These are phyloP conservation scores for Agrypnus murinus DNA, from an alignment of 2,888 invertebrate species.

Conservation along the genomic window DNA sequence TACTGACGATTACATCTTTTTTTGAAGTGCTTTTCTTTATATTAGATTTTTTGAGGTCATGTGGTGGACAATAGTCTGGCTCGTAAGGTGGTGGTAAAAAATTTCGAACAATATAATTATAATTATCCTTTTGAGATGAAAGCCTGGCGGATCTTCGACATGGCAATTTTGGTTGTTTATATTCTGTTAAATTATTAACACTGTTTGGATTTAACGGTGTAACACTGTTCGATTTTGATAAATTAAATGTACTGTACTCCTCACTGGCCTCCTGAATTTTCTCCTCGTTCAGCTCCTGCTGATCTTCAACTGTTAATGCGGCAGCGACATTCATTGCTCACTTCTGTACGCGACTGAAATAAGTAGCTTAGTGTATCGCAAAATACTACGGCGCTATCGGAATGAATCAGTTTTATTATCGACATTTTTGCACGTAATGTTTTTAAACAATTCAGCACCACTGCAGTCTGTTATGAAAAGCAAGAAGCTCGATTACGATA, in stretches of 20 bases:
- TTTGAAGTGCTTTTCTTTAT: neutral
- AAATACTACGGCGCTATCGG: neutral
- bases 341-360: neutral
- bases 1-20: slow-evolving; percentile 13
- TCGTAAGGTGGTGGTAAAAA: neutral
- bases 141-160: neutral
- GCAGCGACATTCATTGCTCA: slow-evolving; percentile 1
- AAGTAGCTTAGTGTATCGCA: neutral
- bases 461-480: neutral
- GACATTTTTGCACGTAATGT: slow-evolving; percentile 6
- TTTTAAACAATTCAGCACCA: neutral
- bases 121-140: neutral
- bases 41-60: neutral
- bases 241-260: no score
- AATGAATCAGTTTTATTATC: slow-evolving; percentile 12
- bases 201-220: neutral
- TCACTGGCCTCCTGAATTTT: neutral
- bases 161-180: neutral
- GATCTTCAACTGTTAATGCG: neutral
- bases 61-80: slow-evolving; percentile 4
- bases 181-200: no score
- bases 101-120: no score
- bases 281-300: neutral
- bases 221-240: no score
- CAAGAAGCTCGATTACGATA: no score